Conservation (phyloP, 2,797 vertebrate species). For the Florisuga fusca region DNA sequence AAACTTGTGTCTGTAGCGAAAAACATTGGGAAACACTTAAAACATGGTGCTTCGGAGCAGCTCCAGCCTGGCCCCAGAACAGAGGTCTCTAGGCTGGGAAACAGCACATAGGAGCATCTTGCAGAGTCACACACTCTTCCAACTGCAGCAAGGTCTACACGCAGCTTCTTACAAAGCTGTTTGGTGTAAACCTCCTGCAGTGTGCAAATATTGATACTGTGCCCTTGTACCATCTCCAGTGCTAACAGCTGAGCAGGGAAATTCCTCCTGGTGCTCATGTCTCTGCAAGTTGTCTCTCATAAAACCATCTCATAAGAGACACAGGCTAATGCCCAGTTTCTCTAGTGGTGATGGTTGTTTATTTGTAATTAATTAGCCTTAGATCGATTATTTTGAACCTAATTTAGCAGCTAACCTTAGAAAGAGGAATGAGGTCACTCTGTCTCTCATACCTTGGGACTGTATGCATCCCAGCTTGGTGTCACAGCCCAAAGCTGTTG, state of each 20-base stretch:
- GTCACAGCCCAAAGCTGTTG: neutral
- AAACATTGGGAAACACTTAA: neutral
- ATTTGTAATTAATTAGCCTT: slow-evolving; percentile 39
- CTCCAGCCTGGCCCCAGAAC: neutral
- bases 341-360: slow-evolving; percentile 2
- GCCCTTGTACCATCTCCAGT: neutral
- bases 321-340: neutral
- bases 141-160: neutral
- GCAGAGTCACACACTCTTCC: neutral
- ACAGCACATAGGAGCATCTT: fast-evolving
- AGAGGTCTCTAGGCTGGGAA: fast-evolving
- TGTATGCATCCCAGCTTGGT: fast-evolving
- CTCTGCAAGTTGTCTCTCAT: slow-evolving; percentile 10
- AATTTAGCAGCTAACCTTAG: slow-evolving; percentile 10
- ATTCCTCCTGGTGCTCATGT: neutral
- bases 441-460: neutral
- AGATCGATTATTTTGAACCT: neutral
- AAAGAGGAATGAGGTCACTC: neutral
- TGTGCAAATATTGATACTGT: neutral
- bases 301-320: neutral
- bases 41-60: neutral
- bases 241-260: slow-evolving; percentile 22
- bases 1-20: neutral
- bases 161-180: neutral
- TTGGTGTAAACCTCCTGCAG: neutral